Evolutionary conservation across 2,113 vertebrate species (phyloP).

Genomic region (Hippopotamus amphibius): DNA sequence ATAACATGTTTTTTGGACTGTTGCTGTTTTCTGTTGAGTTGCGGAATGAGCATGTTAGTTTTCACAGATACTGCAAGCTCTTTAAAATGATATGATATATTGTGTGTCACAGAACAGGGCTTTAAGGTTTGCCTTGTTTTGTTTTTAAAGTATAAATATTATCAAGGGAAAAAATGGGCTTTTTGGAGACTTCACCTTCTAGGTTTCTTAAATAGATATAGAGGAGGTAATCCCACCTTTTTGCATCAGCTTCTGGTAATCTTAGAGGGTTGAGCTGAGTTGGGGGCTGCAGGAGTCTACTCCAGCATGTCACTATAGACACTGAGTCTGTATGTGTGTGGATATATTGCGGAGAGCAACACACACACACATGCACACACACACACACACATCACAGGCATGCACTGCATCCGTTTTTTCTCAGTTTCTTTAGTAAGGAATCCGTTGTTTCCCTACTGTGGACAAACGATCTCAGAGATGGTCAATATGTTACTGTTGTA

Average conservation of each 20-base stretch:
- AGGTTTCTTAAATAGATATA: not conserved
- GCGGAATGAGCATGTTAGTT: not conserved
- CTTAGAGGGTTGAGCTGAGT: not conserved
- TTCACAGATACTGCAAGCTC: not conserved
- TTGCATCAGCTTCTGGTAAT: not conserved
- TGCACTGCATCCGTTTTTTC: not conserved
- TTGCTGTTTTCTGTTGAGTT: not conserved
- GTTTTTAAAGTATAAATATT: not conserved
- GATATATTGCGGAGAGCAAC: not conserved
- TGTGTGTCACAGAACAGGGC: not conserved
- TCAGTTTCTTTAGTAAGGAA: not conserved
- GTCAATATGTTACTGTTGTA: not conserved
- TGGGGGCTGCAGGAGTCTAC: not conserved
- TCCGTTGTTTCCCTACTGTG: not conserved
- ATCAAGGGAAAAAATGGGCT: not conserved
- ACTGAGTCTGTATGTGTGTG: not conserved
- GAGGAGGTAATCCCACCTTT: not conserved
- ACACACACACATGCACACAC: not conserved
- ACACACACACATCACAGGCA: too few species aligned
- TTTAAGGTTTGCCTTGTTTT: not conserved
- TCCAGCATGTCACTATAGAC: not conserved
- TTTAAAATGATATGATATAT: not conserved
- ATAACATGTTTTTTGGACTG: not conserved
- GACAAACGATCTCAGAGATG: not conserved
- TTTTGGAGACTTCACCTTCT: not conserved